These are phyloP conservation scores for Odontamblyopus lacepedii DNA, from an alignment of 2,797 vertebrate genomes.

Conservation along the genomic window DNA sequence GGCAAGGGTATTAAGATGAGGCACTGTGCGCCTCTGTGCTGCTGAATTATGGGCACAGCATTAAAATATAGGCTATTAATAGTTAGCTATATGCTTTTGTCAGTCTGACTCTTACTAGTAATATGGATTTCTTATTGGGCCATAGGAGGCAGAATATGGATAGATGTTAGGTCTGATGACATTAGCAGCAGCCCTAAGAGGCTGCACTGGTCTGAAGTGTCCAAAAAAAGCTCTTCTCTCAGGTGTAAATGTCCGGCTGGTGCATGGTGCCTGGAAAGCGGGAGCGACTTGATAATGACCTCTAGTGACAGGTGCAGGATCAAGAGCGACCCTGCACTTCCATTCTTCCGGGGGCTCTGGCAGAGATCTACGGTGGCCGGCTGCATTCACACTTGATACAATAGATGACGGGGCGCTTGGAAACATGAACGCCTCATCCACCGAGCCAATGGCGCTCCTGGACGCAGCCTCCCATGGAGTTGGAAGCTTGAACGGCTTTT, in stretches of 20 bases:
- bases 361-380: constrained; percentile 81
- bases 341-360: constrained; percentile 83
- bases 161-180: constrained; percentile 70
- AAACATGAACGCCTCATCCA: constrained; percentile 84
- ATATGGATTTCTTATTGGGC: constrained; percentile 70
- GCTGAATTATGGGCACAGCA: too few relatives aligned
- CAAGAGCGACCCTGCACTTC: constrained; percentile 79
- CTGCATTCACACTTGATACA: constrained; percentile 77
- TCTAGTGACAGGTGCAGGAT: constrained; percentile 49
- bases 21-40: too few relatives aligned
- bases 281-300: constrained; percentile 40
- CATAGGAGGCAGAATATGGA: constrained; percentile 72
- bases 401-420: constrained; percentile 80
- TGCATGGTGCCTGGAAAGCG: constrained; percentile 43
- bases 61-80: too few relatives aligned
- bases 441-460: constrained; percentile 81
- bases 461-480: constrained; percentile 89
- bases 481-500: constrained; percentile 74
- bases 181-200: constrained; percentile 60
- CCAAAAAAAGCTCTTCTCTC: constrained; percentile 67
- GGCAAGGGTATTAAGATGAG: too few relatives aligned
- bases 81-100: too few relatives aligned
- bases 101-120: constrained; percentile 1
- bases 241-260: constrained; percentile 60
- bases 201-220: constrained; percentile 77